Conservation (phyloP, 2,113 vertebrate genomes). For the Arizona elegans region DNA sequence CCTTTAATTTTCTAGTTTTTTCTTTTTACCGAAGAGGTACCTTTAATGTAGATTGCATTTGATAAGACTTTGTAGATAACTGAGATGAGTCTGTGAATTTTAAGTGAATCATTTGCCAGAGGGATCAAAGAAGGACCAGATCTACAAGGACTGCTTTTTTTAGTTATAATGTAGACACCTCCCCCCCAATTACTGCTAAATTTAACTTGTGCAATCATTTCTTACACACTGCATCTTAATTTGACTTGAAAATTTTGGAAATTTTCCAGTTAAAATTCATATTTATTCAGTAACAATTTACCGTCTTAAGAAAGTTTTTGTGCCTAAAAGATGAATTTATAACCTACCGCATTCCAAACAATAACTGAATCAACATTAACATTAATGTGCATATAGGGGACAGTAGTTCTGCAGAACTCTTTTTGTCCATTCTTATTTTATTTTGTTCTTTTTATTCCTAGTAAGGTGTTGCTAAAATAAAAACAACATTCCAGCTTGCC, state of each 20-base stretch:
- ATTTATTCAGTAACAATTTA: constrained; percentile 30
- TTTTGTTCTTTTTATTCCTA: constrained; percentile 1
- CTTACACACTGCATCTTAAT: not conserved
- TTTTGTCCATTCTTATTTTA: not conserved
- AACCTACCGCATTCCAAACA: constrained; percentile 3
- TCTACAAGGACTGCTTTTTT: not conserved
- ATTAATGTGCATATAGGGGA: constrained; percentile 12
- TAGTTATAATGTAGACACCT: not conserved
- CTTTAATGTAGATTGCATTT: not conserved
- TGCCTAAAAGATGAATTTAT: constrained; percentile 6
- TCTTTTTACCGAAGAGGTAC: not conserved
- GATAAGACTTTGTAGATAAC: not conserved
- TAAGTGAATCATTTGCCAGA: not conserved
- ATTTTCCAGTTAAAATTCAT: constrained; percentile 29
- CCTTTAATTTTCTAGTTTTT: not conserved
- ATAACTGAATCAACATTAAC: constrained; percentile 35
- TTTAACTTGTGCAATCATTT: not conserved
- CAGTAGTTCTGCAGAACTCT: not conserved
- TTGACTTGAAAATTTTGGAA: not conserved
- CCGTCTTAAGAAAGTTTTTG: constrained; percentile 33
- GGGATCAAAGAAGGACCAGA: not conserved
- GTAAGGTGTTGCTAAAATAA: not conserved
- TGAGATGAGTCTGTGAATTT: not conserved
- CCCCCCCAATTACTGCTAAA: not conserved
- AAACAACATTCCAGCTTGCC: not conserved